Percentiles rank a stretch among this genome's conserved stretches.
phyloP scores from a whole-genome alignment of 2,888 invertebrate species.

The Xestia rhomboidea region DNA sequence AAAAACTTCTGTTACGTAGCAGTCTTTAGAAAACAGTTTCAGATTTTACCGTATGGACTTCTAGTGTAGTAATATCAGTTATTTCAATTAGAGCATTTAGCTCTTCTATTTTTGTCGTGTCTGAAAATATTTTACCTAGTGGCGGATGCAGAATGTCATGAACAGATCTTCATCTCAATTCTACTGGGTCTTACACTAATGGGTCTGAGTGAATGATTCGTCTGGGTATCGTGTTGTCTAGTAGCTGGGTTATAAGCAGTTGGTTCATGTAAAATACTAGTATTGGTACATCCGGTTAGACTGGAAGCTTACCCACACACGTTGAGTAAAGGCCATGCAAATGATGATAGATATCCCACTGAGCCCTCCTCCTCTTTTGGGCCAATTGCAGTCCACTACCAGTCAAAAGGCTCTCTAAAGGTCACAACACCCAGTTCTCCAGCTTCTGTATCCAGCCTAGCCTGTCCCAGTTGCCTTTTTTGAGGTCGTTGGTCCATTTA shows the following conservation, averaged over 20 bases:
- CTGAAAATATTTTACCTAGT: background rate
- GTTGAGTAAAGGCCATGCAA: too few species aligned
- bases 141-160: background rate
- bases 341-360: too few species aligned
- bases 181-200: background rate
- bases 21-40: conserved; percentile 7
- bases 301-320: background rate
- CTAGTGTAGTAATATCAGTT: background rate
- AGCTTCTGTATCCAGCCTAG: background rate
- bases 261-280: background rate
- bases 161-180: background rate
- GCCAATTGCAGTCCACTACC: background rate
- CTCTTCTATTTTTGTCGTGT: background rate
- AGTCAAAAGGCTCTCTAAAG: background rate
- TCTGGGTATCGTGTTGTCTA: too few species aligned
- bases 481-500: background rate
- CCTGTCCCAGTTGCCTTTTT: background rate
- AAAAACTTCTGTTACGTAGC: conserved; percentile 17
- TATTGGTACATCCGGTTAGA: background rate
- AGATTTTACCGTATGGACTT: conserved; percentile 21
- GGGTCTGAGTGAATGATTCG: background rate
- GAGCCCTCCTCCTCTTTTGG: background rate
- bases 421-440: background rate
- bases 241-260: background rate
- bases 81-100: conserved; percentile 22